Percentiles rank a stretch among this genome's conserved stretches.
These are phyloP conservation scores for Nomada fucata DNA, from an alignment of 2,888 invertebrate species.

Conservation along the genomic window DNA sequence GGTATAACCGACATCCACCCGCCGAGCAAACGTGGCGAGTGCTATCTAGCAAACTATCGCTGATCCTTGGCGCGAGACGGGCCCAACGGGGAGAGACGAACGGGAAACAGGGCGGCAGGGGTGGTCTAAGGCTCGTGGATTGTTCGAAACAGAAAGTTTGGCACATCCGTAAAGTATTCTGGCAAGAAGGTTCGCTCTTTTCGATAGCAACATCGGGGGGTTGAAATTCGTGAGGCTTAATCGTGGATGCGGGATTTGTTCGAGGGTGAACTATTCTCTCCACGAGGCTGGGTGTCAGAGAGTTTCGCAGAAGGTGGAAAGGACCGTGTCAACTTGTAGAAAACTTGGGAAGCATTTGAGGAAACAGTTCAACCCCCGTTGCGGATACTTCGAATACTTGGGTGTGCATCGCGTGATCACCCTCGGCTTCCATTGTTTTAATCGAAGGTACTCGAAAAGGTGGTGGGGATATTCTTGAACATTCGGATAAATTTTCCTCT, in stretches of 20 bases:
- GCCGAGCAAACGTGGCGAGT: constrained; percentile 60
- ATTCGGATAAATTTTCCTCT: background rate
- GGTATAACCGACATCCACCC: constrained; percentile 65
- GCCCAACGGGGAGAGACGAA: constrained; percentile 44
- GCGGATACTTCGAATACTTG: constrained; percentile 63
- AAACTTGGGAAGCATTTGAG: constrained; percentile 27
- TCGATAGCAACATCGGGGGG: background rate
- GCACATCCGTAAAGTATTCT: constrained; percentile 43
- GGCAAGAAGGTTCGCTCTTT: background rate
- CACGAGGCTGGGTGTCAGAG: constrained; percentile 26
- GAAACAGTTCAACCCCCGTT: constrained; percentile 31
- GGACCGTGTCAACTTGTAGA: constrained; percentile 4
- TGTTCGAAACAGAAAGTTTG: constrained; percentile 38
- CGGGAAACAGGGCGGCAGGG: constrained; percentile 51
- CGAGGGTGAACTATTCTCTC: background rate
- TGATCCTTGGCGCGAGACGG: constrained; percentile 71
- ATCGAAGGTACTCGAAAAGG: constrained; percentile 30
- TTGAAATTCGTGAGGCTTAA: too few species aligned
- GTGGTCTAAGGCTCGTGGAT: constrained; percentile 59
- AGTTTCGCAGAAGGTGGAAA: constrained; percentile 4
- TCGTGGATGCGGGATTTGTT: background rate
- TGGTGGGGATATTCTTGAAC: constrained; percentile 1
- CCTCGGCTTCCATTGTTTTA: constrained; percentile 41
- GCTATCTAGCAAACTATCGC: constrained; percentile 71
- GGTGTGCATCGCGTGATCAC: constrained; percentile 61